phyloP scores from a whole-genome alignment of 2,113 vertebrate species.

The Eudyptes chrysolophus region DNA sequence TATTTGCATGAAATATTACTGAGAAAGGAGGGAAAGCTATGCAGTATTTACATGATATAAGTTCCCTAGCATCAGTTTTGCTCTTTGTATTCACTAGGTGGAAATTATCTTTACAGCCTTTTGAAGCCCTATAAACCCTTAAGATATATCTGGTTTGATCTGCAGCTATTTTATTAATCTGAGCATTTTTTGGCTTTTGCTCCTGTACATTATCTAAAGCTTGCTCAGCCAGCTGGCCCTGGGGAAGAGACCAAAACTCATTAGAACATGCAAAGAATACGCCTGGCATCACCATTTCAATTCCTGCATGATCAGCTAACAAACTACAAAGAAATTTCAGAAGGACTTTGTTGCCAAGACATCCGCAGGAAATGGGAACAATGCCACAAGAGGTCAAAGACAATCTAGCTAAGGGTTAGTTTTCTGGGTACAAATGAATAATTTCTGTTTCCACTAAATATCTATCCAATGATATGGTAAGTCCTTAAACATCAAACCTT shows the following conservation, averaged over 20 bases:
- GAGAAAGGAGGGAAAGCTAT: neutral
- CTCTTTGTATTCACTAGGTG: neutral
- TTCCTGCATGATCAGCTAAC: neutral
- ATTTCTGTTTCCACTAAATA: neutral
- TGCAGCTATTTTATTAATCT: neutral
- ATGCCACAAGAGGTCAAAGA: neutral
- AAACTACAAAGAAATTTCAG: conserved; percentile 13
- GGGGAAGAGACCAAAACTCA: neutral
- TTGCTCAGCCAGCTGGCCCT: conserved; percentile 11
- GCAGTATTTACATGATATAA: neutral
- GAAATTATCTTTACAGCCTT: neutral
- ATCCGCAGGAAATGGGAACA: neutral
- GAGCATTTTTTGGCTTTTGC: neutral
- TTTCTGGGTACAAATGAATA: neutral
- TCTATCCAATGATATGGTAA: neutral
- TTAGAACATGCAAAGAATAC: conserved; percentile 34
- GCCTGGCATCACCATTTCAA: neutral
- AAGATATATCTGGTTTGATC: neutral
- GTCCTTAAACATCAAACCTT: neutral
- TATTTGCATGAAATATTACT: neutral
- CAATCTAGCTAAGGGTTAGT: neutral
- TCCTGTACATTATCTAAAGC: neutral
- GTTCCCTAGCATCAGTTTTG: neutral
- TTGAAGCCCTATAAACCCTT: neutral
- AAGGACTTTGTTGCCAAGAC: neutral